Evolutionary conservation across 2,797 vertebrate species (phyloP).

Genomic region (Halcyon badia): DNA sequence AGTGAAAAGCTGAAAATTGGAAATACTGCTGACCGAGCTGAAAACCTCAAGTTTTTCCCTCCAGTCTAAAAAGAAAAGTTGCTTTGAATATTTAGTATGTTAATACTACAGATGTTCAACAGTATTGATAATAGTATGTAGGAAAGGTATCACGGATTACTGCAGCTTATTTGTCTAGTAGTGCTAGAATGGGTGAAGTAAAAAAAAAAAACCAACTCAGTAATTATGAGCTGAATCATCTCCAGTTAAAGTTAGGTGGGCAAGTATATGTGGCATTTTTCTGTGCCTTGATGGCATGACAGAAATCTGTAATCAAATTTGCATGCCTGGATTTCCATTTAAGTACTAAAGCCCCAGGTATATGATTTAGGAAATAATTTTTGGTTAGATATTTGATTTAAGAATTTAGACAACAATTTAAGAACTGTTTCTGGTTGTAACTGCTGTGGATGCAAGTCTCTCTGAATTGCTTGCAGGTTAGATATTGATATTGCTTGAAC

Average conservation of each 20-base stretch:
- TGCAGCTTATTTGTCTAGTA: background rate
- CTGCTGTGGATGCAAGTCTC: background rate
- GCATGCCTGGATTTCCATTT: conserved; percentile 38
- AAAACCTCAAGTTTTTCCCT: background rate
- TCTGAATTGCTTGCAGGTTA: background rate
- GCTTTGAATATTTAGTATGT: background rate
- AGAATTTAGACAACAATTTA: background rate
- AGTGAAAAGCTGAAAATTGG: background rate
- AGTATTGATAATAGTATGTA: background rate
- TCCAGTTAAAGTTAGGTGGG: background rate
- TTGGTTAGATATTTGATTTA: background rate
- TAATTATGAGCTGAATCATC: background rate
- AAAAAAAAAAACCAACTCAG: conserved; percentile 6
- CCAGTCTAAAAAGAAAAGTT: background rate
- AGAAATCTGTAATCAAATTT: conserved; percentile 44
- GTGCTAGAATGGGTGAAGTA: background rate
- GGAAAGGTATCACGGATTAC: background rate
- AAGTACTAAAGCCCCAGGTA: background rate
- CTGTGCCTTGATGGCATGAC: background rate
- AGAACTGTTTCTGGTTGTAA: background rate
- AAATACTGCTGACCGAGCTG: background rate
- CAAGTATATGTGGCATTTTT: conserved; percentile 2
- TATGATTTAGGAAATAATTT: conserved; percentile 9
- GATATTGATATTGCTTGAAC: background rate
- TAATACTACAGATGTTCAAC: background rate